A percentile compares a stretch with the other conserved stretches of the same genome.
Evolutionary conservation across 2,888 invertebrate genomes (phyloP).

Genomic region (Chrysodeixis includens): DNA sequence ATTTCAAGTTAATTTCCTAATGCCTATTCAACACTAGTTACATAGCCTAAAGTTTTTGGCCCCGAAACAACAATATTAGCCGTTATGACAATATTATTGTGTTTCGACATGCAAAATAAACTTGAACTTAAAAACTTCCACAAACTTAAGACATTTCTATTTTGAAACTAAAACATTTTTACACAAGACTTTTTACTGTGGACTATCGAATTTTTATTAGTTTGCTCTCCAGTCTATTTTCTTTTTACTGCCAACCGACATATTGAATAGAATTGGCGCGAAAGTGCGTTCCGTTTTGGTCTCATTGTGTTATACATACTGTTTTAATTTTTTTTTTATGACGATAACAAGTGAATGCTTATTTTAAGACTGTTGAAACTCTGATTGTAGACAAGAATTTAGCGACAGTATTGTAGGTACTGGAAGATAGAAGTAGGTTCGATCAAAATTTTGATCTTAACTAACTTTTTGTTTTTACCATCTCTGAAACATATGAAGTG

Average conservation of each 20-base stretch:
- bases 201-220: slow-evolving; percentile 75
- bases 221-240: slow-evolving; percentile 76
- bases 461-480: too few species aligned
- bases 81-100: background rate
- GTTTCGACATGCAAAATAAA: background rate
- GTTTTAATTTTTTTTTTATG: background rate
- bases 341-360: background rate
- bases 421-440: background rate
- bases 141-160: slow-evolving; percentile 48
- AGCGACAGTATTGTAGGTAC: too few species aligned
- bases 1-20: too few species aligned
- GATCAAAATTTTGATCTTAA: too few species aligned
- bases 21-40: too few species aligned
- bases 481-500: too few species aligned
- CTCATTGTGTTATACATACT: slow-evolving; percentile 37
- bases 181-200: slow-evolving; percentile 66
- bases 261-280: slow-evolving; percentile 84
- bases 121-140: background rate
- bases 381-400: too few species aligned
- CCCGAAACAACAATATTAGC: background rate
- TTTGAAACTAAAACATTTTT: slow-evolving; percentile 58
- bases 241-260: slow-evolving; percentile 77
- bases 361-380: too few species aligned
- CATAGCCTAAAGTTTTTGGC: background rate
- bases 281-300: slow-evolving; percentile 62